Conservation (phyloP, 1,140 invertebrate genomes). For the Drosophila bocki region DNA sequence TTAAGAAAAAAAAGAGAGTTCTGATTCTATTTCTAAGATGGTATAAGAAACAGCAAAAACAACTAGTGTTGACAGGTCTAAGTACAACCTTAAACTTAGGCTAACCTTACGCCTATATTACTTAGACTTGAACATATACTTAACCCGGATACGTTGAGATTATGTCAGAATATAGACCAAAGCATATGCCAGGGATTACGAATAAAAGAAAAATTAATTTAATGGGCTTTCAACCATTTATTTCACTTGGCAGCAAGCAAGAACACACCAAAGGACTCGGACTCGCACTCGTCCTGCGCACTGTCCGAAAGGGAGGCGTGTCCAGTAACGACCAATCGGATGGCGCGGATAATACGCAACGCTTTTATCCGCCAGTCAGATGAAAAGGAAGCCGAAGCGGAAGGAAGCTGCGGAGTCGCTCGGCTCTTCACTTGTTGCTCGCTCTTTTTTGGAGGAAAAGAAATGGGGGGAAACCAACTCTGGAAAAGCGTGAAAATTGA, state of each 20-base stretch:
- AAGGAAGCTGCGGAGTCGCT: constrained; percentile 54
- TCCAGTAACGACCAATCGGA: constrained; percentile 43
- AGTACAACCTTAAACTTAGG: background rate
- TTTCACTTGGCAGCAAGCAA: constrained; percentile 31
- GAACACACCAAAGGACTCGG: constrained; percentile 1
- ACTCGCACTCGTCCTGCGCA: constrained; percentile 58
- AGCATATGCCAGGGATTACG: constrained; percentile 9
- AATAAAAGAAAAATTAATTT: constrained; percentile 58
- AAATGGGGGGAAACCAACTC: background rate
- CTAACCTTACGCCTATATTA: background rate
- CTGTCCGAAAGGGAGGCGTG: constrained; percentile 45
- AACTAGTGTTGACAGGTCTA: no score
- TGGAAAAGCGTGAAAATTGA: constrained; percentile 66
- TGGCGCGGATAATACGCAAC: constrained; percentile 71
- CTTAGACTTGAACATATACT: constrained; percentile 1
- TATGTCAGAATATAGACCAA: constrained; percentile 34
- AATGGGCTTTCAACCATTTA: constrained; percentile 53
- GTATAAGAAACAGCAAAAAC: background rate
- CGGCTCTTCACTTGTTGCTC: constrained; percentile 65
- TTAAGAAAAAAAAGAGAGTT: background rate
- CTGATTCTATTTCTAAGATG: background rate
- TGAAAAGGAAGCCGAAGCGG: constrained; percentile 16
- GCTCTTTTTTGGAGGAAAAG: background rate
- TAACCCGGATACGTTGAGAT: constrained; percentile 37
- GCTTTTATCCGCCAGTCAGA: constrained; percentile 70